These are phyloP conservation scores for Triplophysa rosa DNA, from an alignment of 2,113 vertebrate species.

Conservation along the genomic window DNA sequence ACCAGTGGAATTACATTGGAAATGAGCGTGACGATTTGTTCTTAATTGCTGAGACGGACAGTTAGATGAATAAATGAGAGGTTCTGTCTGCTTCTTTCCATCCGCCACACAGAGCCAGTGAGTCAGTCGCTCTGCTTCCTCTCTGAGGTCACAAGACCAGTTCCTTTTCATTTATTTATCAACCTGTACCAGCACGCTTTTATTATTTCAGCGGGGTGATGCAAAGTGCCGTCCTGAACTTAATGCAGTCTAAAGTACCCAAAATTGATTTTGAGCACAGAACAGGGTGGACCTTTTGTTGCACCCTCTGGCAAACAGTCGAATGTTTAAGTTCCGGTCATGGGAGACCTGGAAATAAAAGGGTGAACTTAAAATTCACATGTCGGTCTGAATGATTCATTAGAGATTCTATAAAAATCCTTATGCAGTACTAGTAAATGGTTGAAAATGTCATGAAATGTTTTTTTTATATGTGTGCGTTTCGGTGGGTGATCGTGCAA, in stretches of 20 bases:
- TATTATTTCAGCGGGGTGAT: constrained; percentile 27
- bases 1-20: background rate
- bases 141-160: constrained; percentile 50
- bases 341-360: no score
- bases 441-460: no score
- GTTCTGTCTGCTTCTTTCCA: background rate
- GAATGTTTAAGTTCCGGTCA: no score
- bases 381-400: no score
- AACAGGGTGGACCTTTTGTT: background rate
- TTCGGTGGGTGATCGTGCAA: no score
- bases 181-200: constrained; percentile 35
- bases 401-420: no score
- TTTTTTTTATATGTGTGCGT: no score
- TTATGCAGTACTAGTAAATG: no score
- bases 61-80: constrained; percentile 16
- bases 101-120: constrained; percentile 5
- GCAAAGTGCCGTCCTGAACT: background rate
- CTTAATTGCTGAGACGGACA: background rate
- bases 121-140: constrained; percentile 46
- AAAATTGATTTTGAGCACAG: constrained; percentile 25
- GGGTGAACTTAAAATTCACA: no score
- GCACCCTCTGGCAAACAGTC: background rate
- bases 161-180: constrained; percentile 55
- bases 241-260: constrained; percentile 5
- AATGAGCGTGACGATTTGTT: background rate